Evolutionary conservation across 1,140 invertebrate species (phyloP), one percentile per base, ranked within the genome.

Genomic region (Amphibalanus amphitrite): DNA sequence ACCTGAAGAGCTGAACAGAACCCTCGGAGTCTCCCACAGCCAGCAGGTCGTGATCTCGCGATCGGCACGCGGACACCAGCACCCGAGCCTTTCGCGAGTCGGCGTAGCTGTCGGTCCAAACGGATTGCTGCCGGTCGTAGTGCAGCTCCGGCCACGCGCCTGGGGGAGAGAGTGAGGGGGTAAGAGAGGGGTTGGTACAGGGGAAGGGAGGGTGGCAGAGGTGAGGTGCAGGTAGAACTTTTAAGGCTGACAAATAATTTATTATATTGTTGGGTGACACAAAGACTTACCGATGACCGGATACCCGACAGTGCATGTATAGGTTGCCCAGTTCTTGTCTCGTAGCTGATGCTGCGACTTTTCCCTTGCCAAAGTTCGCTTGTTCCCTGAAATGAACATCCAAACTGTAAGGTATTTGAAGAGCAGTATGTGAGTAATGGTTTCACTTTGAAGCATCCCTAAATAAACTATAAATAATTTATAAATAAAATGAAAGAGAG

Each of bases 1-100:
- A 88, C 87, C 86, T 87, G 81, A 93, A 96, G n/a, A 97, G 83
- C 74, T 93, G 85, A 25, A 97, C 81, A 80, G 93, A 91, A 28
- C 94, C 94, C 79, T 93, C 93, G 69, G 92, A 89, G 80, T 97
- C 93, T 15, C 92, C 93, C 69, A 88, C 88, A 28, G 92, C 87
- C 3, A 96, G 79, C 74, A 95, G 85, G 77, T 92, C 90, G 75
- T 92, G 88, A 3, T 89, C 88, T 20, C 89, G 85, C 59, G 90
- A 90, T 75, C 90, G 85, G 81, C 89, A 89, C 28, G 88, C 87
- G 17, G 90, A 89, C 59, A 90, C 88, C 70, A 93, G 85, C 29
- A 90, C 84, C 29, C 89, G 89, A 17, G 88, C 88, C 77, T 92
- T 91, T 78, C 90, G 91, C 26, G 90, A 85, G 79, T 93, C 93